phyloP scores from a whole-genome alignment of 2,888 invertebrate genomes.

The Stenichneumon culpator region DNA sequence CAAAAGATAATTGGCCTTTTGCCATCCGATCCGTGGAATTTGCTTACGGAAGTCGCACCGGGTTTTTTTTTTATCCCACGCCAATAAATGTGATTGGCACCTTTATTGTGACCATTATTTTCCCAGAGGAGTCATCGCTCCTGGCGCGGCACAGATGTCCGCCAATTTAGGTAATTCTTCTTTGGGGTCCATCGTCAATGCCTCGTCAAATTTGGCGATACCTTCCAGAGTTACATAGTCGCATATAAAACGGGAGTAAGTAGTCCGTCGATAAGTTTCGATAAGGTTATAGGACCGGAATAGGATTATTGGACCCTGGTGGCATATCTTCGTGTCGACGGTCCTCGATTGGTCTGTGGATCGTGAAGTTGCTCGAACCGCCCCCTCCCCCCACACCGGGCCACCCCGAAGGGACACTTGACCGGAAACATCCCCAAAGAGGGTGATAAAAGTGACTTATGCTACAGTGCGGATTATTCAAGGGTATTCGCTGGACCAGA shows the following conservation, averaged over 20 bases:
- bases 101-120: background rate
- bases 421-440: constrained; percentile 79
- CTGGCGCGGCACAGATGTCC: background rate
- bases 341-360: constrained; percentile 62
- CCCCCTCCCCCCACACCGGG: constrained; percentile 29
- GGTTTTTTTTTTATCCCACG: background rate
- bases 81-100: background rate
- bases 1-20: background rate
- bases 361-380: constrained; percentile 49
- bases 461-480: constrained; percentile 73
- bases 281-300: constrained; percentile 62
- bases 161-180: background rate
- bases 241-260: constrained; percentile 6
- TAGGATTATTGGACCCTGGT: constrained; percentile 79
- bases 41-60: background rate
- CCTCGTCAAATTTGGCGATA: constrained; percentile 3
- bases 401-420: constrained; percentile 81
- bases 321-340: constrained; percentile 79
- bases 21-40: background rate
- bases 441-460: constrained; percentile 80
- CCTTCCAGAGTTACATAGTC: constrained; percentile 3
- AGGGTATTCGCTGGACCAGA: constrained; percentile 50
- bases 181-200: background rate
- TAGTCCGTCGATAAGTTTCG: constrained; percentile 72
- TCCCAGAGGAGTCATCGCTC: background rate